Evolutionary conservation across 92 coral and sea anemone species (phyloP).

Genomic region (Virgularia gustaviana): DNA sequence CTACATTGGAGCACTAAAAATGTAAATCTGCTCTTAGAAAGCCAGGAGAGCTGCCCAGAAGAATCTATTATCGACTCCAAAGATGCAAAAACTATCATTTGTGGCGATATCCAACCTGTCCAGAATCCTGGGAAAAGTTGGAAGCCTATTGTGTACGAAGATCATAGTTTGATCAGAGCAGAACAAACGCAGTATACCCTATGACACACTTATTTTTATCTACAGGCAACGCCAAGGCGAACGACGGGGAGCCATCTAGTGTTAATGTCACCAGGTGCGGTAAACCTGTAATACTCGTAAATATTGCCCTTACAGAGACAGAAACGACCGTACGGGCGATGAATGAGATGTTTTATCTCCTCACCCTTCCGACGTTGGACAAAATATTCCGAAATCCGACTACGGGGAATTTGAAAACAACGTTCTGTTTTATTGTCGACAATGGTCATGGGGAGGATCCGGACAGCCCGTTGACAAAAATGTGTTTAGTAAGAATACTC

Average conservation of each 20-base stretch:
- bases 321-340: slow-evolving; percentile 57
- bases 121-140: slow-evolving; percentile 29
- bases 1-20: slow-evolving; percentile 46
- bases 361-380: slow-evolving; percentile 46
- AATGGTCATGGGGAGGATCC: slow-evolving; percentile 59
- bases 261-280: slow-evolving; percentile 48
- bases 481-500: slow-evolving; percentile 53
- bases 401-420: slow-evolving; percentile 41
- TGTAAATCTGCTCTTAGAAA: slow-evolving; percentile 29
- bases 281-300: slow-evolving; percentile 43
- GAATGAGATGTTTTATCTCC: slow-evolving; percentile 53
- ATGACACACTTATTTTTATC: slow-evolving; percentile 48
- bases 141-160: slow-evolving; percentile 39
- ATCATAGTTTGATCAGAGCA: slow-evolving; percentile 52
- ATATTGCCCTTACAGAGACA: slow-evolving; percentile 43
- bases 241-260: background rate
- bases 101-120: slow-evolving; percentile 21
- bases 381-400: background rate
- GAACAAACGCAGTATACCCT: slow-evolving; percentile 42
- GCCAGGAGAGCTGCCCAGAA: slow-evolving; percentile 3
- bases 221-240: background rate
- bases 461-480: slow-evolving; percentile 54
- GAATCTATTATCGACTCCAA: slow-evolving; percentile 38
- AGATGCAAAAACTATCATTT: slow-evolving; percentile 43
- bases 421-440: slow-evolving; percentile 43